phyloP scores from a whole-genome alignment of 2,113 vertebrate genomes.

The Pongo abelii region DNA sequence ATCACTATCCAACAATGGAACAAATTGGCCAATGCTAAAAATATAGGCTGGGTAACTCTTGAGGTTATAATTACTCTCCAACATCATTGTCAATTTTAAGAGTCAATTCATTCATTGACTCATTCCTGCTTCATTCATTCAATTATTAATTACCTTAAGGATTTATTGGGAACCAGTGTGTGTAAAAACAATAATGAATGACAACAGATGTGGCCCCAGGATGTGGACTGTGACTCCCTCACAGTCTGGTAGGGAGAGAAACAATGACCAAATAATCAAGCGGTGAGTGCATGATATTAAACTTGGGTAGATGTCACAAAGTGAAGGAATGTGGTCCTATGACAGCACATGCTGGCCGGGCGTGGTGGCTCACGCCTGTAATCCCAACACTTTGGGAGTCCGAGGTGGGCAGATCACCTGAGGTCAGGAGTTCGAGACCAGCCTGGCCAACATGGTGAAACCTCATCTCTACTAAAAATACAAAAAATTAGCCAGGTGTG shows the following conservation, averaged over 20 bases:
- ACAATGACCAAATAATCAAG: neutral
- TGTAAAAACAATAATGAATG: neutral
- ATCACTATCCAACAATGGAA: neutral
- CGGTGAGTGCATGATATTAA: neutral
- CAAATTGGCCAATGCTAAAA: neutral
- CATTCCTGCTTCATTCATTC: neutral
- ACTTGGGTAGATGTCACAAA: neutral
- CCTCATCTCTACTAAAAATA: too few relatives aligned
- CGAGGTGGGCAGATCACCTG: too few relatives aligned
- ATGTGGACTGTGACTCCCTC: neutral
- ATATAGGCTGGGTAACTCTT: neutral
- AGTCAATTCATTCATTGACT: conserved; percentile 22
- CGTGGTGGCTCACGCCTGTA: too few relatives aligned
- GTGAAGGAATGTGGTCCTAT: neutral
- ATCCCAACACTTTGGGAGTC: too few relatives aligned
- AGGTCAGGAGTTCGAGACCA: too few relatives aligned
- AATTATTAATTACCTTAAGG: neutral
- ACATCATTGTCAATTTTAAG: neutral
- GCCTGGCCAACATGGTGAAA: too few relatives aligned
- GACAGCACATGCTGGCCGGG: neutral
- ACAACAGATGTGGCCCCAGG: neutral
- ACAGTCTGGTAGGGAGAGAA: neutral
- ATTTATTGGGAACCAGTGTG: neutral
- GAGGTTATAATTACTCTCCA: neutral
- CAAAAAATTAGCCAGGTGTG: too few relatives aligned